phyloP scores from a whole-genome alignment of 2,797 vertebrate genomes.

The Xyrichtys novacula region DNA sequence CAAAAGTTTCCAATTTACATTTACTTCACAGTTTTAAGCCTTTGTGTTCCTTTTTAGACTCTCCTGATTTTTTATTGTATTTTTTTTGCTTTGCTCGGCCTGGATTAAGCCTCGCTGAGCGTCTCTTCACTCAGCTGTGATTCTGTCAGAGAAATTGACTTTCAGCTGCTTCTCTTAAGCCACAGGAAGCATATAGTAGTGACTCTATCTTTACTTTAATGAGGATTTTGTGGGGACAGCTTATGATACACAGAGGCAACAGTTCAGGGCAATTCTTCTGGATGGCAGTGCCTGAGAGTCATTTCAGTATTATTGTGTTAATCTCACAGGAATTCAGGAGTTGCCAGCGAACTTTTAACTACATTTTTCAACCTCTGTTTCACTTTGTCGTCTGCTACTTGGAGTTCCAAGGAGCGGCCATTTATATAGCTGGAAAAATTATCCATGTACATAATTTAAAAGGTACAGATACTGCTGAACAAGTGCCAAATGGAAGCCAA shows the following conservation, averaged over 20 bases:
- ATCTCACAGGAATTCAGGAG: constrained; percentile 41
- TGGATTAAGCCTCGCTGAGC: constrained; percentile 66
- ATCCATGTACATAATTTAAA: constrained; percentile 32
- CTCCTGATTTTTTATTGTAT: constrained; percentile 8
- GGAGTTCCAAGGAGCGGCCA: constrained; percentile 1
- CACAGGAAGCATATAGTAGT: constrained; percentile 55
- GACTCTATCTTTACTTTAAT: constrained; percentile 68
- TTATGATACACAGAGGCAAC: constrained; percentile 54
- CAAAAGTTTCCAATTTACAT: constrained; percentile 60
- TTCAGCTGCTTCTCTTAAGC: constrained; percentile 65
- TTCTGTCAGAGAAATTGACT: constrained; percentile 73
- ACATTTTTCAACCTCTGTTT: constrained; percentile 52
- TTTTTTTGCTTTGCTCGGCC: constrained; percentile 32
- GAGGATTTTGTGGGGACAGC: constrained; percentile 58
- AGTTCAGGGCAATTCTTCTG: constrained; percentile 30
- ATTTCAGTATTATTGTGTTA: constrained; percentile 49
- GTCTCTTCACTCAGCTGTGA: constrained; percentile 52
- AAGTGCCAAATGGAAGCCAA: constrained; percentile 53
- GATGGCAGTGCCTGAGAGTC: constrained; percentile 30
- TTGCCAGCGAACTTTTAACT: constrained; percentile 52
- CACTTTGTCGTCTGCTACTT: constrained; percentile 39
- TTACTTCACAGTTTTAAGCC: constrained; percentile 57
- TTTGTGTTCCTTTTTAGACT: constrained; percentile 34
- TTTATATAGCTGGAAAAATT: constrained; percentile 3
- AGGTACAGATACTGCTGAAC: constrained; percentile 48